phyloP scores from a whole-genome alignment of 1,140 invertebrate genomes.

The Zelostemma sp. region DNA sequence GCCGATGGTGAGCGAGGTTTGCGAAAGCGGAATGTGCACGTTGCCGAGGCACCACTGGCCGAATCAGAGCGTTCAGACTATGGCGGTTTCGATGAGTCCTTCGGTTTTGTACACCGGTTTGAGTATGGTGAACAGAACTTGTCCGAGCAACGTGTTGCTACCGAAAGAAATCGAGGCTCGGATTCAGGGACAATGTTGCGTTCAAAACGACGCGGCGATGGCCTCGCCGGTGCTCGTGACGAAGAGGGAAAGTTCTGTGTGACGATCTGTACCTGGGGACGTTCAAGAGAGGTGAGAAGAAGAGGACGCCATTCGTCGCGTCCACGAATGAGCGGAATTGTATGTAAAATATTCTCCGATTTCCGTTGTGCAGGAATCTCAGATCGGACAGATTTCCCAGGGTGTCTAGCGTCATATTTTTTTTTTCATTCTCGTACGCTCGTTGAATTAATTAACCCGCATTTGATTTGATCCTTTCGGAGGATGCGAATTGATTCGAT shows the following conservation, averaged over 20 bases:
- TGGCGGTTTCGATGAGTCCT: slow-evolving; percentile 64
- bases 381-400: too few species aligned
- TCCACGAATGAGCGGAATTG: too few species aligned
- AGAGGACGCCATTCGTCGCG: too few species aligned
- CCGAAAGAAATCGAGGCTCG: slow-evolving; percentile 60
- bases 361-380: too few species aligned
- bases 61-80: slow-evolving; percentile 59
- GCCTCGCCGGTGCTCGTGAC: slow-evolving; percentile 61
- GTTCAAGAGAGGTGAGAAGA: not conserved
- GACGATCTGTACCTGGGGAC: slow-evolving; percentile 52
- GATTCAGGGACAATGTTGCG: slow-evolving; percentile 58
- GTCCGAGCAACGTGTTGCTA: slow-evolving; percentile 55
- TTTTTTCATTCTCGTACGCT: too few species aligned
- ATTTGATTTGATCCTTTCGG: too few species aligned
- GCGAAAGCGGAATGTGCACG: slow-evolving; percentile 65
- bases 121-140: slow-evolving; percentile 56
- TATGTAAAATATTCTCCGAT: too few species aligned
- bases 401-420: too few species aligned
- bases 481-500: too few species aligned
- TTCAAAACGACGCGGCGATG: slow-evolving; percentile 57
- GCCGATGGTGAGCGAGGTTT: slow-evolving; percentile 61
- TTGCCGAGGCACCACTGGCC: slow-evolving; percentile 67
- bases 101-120: slow-evolving; percentile 61
- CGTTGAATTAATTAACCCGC: too few species aligned
- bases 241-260: slow-evolving; percentile 69